Evolutionary conservation across 2,888 invertebrate species (phyloP), one percentile per base, ranked within the genome.

Genomic region (Sinotaia quadrata): DNA sequence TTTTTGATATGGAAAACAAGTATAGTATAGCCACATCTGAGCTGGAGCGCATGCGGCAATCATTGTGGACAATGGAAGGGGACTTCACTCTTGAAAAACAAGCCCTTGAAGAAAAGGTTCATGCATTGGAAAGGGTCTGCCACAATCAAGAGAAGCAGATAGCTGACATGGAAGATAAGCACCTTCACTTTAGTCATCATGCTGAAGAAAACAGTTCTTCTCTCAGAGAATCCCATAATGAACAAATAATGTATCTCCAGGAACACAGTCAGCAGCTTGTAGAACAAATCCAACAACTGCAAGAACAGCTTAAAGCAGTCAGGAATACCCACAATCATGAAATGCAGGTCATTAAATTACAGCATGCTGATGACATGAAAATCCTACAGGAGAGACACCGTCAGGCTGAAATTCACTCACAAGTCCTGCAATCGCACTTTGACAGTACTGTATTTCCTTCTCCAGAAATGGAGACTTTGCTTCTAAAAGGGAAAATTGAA

Each of bases 1-100:
- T 73, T 27, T 69, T 72, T 71, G 75, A 75, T 12, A 52, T 75
- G 41, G 75, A 75, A 54, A 73, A 75, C 67, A 73, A 69, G 33
- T 71, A 37, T 44, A 68, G 71, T 59, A 68, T 44, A 29, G 54
- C 61, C 31, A 63, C 56, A 54, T 44, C 59, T 24, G 71, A 71
- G n/a, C 37, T 67, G 24, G 71, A 71, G 27, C 65, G 67, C 18
- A n/a, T 68, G 41, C 52, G 70, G 27, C 60, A 68, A 27, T 62
- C 70, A n/a, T 29, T 72, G 33, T 44, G 65, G 63, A 57, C 52
- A 36, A 56, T 58, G 47, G 66, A 68, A 36, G 68, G 68, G 41
- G 67, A 65, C 21, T 68, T 65, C 41, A 44, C 41, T 36, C 52
- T 66, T 18, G 69, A 71, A 44, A 67, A 29, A 31, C 51, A 47